A percentile compares a stretch with the other conserved stretches of the same genome.
Conservation (phyloP, 2,113 vertebrate species). For the Paracanthobrama guichenoti region DNA sequence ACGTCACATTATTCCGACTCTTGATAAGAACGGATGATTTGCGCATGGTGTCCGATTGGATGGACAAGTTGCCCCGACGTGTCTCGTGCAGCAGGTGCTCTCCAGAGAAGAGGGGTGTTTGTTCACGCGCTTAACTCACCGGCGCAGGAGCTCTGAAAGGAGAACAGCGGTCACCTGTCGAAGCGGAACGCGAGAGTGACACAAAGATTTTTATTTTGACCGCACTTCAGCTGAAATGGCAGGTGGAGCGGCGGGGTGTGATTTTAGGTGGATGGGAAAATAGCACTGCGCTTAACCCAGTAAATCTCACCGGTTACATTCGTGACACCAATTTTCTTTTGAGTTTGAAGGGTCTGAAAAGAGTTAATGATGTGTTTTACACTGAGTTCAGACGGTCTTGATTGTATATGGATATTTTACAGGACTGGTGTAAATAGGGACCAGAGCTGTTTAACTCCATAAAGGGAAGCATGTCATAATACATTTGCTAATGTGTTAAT, state of each 20-base stretch:
- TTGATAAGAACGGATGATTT: not conserved
- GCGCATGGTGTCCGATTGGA: conserved; percentile 6
- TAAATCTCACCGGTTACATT: conserved; percentile 3
- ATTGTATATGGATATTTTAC: not conserved
- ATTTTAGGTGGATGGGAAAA: not conserved
- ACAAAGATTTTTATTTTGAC: conserved; percentile 43
- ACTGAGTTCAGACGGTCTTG: not conserved
- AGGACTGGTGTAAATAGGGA: conserved; percentile 2
- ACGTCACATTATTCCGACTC: not conserved
- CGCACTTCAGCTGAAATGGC: conserved; percentile 43
- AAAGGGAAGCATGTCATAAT: not conserved
- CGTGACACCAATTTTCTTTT: not conserved
- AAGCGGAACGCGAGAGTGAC: conserved; percentile 34
- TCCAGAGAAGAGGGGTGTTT: not conserved
- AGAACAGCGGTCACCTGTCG: conserved; percentile 23
- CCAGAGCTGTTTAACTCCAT: not conserved
- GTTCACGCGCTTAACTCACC: conserved; percentile 13
- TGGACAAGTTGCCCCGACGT: not conserved
- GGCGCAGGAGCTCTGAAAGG: not conserved
- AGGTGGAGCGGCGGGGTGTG: conserved; percentile 13
- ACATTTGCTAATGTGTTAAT: too few relatives aligned
- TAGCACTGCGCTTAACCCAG: not conserved
- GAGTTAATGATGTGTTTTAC: not conserved
- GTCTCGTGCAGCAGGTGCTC: conserved; percentile 34
- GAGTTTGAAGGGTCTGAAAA: not conserved